Percentiles rank a stretch among this genome's conserved stretches.
phyloP scores from a whole-genome alignment of 2,113 vertebrate species.

The Oryzias celebensis region DNA sequence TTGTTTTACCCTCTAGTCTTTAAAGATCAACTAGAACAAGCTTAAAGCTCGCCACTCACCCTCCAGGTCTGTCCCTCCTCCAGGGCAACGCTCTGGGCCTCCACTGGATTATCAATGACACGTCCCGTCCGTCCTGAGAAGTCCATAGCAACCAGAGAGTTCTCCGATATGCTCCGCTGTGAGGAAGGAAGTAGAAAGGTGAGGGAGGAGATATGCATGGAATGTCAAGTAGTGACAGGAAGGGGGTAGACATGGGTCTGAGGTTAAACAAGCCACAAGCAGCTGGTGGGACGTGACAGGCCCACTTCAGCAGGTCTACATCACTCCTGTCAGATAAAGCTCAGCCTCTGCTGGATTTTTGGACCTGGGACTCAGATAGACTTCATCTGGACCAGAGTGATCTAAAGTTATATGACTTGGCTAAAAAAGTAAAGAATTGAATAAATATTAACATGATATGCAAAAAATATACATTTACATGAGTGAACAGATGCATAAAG shows the following conservation, averaged over 20 bases:
- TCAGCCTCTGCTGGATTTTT: slow-evolving; percentile 28
- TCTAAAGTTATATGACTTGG: background rate
- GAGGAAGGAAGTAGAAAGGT: slow-evolving; percentile 8
- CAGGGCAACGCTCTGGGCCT: slow-evolving; percentile 94
- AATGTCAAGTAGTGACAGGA: background rate
- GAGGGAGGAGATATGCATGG: slow-evolving; percentile 7
- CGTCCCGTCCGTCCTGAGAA: slow-evolving; percentile 96
- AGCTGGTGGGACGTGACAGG: slow-evolving; percentile 34
- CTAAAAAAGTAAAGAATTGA: background rate
- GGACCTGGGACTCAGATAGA: slow-evolving; percentile 7
- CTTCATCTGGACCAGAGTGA: background rate
- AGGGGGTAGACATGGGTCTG: slow-evolving; percentile 48
- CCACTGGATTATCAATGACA: slow-evolving; percentile 94
- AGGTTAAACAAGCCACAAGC: slow-evolving; percentile 74
- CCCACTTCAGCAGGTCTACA: slow-evolving; percentile 53
- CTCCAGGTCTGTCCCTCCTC: slow-evolving; percentile 97
- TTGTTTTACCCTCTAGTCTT: too few species aligned
- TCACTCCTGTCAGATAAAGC: slow-evolving; percentile 36
- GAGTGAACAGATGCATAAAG: too few species aligned
- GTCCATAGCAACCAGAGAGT: slow-evolving; percentile 98
- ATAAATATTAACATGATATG: too few species aligned
- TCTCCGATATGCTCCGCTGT: slow-evolving; percentile 97
- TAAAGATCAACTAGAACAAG: too few species aligned
- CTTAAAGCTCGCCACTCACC: slow-evolving; percentile 76
- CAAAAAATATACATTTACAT: too few species aligned